Conservation (phyloP, 2,113 vertebrate genomes). For the Drymodes brunneopygia region DNA sequence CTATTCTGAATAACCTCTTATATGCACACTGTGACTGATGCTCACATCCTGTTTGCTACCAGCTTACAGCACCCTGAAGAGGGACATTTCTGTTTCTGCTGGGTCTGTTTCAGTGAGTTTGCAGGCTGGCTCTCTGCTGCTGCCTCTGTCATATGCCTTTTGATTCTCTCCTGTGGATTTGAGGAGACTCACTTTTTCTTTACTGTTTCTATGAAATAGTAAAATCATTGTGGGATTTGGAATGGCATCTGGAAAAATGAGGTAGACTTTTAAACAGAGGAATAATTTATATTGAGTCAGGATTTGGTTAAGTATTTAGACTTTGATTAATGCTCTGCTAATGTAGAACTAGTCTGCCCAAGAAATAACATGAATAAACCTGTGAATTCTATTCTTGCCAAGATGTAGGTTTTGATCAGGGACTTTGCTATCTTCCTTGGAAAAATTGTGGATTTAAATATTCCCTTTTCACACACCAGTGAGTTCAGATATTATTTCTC, state of each 20-base stretch:
- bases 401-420: not conserved
- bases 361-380: not conserved
- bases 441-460: not conserved
- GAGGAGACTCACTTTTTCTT: not conserved
- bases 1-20: slow-evolving; percentile 17
- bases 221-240: not conserved
- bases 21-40: not conserved
- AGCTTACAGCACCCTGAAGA: not conserved
- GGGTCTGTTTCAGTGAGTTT: not conserved
- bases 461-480: not conserved
- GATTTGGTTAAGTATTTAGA: not conserved
- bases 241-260: not conserved
- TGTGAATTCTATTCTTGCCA: not conserved
- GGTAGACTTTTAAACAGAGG: not conserved
- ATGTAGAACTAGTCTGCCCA: not conserved
- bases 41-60: slow-evolving; percentile 43
- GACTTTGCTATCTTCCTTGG: not conserved
- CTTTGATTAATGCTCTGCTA: not conserved
- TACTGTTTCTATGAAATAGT: not conserved
- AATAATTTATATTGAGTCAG: not conserved
- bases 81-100: not conserved
- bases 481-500: not conserved
- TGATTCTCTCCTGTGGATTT: not conserved
- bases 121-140: not conserved
- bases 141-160: not conserved